Percentiles rank a stretch among this genome's conserved stretches.
Conservation (phyloP, 1,140 invertebrate genomes). For the Wiebesia pumilae region DNA sequence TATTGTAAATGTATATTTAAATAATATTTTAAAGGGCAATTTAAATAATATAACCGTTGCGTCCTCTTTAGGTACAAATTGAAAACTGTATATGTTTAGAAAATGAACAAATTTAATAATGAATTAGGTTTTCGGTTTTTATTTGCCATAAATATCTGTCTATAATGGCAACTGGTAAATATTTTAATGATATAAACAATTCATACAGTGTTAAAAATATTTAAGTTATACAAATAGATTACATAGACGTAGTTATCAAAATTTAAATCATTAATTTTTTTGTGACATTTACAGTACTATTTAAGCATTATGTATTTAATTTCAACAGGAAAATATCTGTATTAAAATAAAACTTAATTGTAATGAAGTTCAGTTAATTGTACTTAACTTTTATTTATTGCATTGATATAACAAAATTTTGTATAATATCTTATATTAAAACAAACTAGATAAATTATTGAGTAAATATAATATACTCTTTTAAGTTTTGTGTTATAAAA, state of each 20-base stretch:
- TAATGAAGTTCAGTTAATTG: too few species aligned
- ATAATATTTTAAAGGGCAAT: not conserved
- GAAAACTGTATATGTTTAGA: not conserved
- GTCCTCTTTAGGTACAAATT: not conserved
- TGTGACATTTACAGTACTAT: not conserved
- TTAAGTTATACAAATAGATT: not conserved
- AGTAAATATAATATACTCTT: too few species aligned
- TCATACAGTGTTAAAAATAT: slow-evolving; percentile 1
- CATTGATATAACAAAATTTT: too few species aligned
- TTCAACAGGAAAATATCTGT: too few species aligned
- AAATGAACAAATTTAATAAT: not conserved
- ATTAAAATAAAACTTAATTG: too few species aligned
- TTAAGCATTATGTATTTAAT: not conserved
- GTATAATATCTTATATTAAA: too few species aligned
- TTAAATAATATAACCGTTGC: not conserved
- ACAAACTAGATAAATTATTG: too few species aligned
- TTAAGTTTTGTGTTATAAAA: too few species aligned
- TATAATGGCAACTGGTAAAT: slow-evolving; percentile 18
- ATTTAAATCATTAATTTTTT: not conserved
- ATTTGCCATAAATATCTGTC: slow-evolving; percentile 7
- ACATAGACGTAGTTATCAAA: not conserved
- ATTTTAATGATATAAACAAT: slow-evolving; percentile 8
- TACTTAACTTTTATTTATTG: too few species aligned
- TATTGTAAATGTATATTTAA: not conserved
- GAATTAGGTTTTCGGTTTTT: not conserved